These are phyloP conservation scores for Megamerina dolium DNA, from an alignment of 2,888 invertebrate species.

Conservation along the genomic window DNA sequence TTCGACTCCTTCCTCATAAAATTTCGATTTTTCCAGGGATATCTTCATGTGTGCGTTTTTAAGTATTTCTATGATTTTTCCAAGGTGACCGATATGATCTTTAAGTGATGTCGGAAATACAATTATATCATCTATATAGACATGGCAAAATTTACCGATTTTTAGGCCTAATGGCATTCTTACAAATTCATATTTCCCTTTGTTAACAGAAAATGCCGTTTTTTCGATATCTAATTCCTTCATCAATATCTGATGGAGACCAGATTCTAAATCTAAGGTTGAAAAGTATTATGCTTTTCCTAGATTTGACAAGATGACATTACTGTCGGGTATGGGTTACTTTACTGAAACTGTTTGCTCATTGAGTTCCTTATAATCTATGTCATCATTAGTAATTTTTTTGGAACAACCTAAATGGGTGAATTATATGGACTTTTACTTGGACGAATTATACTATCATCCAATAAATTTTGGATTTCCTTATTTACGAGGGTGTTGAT, in stretches of 20 bases:
- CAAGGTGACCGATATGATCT: neutral
- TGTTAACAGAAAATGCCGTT: conserved; percentile 2
- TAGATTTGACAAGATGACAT: neutral
- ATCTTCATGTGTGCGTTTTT: no score
- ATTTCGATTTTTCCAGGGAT: no score
- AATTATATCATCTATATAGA: no score
- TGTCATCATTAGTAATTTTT: conserved; percentile 8
- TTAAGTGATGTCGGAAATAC: no score
- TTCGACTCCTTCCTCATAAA: neutral
- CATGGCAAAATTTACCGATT: neutral
- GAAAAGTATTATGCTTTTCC: conserved; percentile 1
- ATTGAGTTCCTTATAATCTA: neutral
- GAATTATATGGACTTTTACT: no score
- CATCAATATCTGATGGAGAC: no score
- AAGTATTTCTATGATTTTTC: no score
- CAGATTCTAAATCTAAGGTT: no score
- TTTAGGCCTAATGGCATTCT: conserved; percentile 1
- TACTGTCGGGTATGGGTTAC: no score
- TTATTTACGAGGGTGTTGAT: conserved; percentile 10
- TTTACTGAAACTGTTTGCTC: no score
- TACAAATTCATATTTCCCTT: no score
- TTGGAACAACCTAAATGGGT: conserved; percentile 12
- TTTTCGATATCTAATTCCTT: neutral
- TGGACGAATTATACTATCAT: no score
- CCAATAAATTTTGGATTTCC: conserved; percentile 10